Evolutionary conservation across 2,888 invertebrate genomes (phyloP).

Genomic region (Tiliacea citrago): DNA sequence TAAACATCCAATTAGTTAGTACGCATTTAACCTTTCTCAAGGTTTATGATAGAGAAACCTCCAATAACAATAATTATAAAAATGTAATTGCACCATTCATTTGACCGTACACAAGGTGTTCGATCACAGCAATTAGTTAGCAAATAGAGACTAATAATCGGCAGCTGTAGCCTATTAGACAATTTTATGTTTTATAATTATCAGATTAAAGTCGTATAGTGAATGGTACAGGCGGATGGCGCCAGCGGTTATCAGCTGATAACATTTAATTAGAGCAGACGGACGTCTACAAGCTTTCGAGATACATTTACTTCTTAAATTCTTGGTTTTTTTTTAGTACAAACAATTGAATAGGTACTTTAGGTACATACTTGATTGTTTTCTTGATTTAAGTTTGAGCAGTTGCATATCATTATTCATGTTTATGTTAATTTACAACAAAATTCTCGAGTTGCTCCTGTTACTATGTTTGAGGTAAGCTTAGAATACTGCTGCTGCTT

Average conservation of each 20-base stretch:
- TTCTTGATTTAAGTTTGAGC: background rate
- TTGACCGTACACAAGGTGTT: constrained; percentile 37
- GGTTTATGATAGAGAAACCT: constrained; percentile 2
- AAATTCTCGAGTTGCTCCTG: constrained; percentile 17
- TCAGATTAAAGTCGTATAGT: constrained; percentile 52
- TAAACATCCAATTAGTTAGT: constrained; percentile 10
- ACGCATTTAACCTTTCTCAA: constrained; percentile 13
- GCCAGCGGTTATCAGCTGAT: constrained; percentile 80
- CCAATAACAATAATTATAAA: constrained; percentile 14
- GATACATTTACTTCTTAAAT: constrained; percentile 50
- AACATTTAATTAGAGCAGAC: constrained; percentile 74
- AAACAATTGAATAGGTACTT: background rate
- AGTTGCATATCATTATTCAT: constrained; percentile 13
- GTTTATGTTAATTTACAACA: constrained; percentile 7
- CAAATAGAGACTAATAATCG: constrained; percentile 36
- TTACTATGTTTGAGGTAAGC: background rate
- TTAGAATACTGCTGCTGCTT: too few species aligned
- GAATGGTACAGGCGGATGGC: constrained; percentile 65
- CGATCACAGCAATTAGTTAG: constrained; percentile 44
- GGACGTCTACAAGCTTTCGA: constrained; percentile 53
- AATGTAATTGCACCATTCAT: constrained; percentile 28
- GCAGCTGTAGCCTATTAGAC: constrained; percentile 40
- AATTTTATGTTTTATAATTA: constrained; percentile 35
- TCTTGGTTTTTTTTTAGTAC: constrained; percentile 39
- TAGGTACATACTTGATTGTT: constrained; percentile 13